Base-by-base conservation (phyloP, 2,888 invertebrate species). In the Lottia scabra region DNA sequence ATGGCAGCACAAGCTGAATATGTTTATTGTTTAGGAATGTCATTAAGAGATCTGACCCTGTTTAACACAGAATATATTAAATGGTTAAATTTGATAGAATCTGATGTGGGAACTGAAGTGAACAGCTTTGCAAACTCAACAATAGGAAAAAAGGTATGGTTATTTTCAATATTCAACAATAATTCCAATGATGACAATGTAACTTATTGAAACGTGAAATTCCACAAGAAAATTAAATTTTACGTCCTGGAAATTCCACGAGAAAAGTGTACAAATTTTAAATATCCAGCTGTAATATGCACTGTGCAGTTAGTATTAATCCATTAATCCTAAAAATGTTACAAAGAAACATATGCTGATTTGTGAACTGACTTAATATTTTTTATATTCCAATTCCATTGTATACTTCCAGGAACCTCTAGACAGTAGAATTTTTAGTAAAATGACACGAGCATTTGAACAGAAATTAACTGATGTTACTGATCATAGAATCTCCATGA, bases 1-100 rank as follows among this genome's bases (percentile, higher is more conserved):
- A 78, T 84, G 68, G 85, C 85, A 0, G 84, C 78, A 0, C 85
- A 85, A 73, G 76, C 86, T 15, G 87, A 87, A 71, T 87, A 87
- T 77, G 75, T 84, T n/a, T 81, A 81, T n/a, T 71, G 71, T 38
- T 78, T 87, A 74, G 81, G 82, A 48, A 80, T 83, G 45, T 74
- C 83, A 1, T 71, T 88, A 26, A 85, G 84, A 66, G 87, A 87
- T 46, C 76, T 86, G 6, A 77, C 84, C 15, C 73, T 73, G 19
- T 78, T 79, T 64, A 75, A 74, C 16, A 71, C 80, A 67, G 82
- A 82, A 65, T 75, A 73, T 23, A 71, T 67, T 10, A 74, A 75
- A 67, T 71, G 67, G 66, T 23, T 46, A 69, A 43, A 62, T n/a
- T 44, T 67, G 0, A 43, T 43, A 6, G 67, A 71, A 23, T 16